Conservation (phyloP, 2,888 invertebrate species). For the Eupithecia vulgata region DNA sequence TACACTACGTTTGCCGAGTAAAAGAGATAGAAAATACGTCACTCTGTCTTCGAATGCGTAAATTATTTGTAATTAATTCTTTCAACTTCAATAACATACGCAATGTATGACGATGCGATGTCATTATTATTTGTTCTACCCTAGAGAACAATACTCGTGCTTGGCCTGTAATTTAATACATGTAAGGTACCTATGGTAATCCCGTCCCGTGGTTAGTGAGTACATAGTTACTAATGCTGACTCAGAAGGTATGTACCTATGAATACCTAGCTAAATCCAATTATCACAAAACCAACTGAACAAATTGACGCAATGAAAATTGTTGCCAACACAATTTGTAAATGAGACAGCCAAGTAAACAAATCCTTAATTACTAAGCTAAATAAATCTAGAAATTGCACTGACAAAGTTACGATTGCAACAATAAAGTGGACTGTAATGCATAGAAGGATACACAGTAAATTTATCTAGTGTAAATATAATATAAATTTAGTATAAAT, state of each 20-base stretch:
- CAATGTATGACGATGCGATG: too few species aligned
- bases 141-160: too few species aligned
- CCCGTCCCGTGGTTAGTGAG: background rate
- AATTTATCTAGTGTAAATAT: too few species aligned
- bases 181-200: too few species aligned
- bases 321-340: conserved; percentile 25
- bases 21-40: too few species aligned
- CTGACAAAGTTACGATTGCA: conserved; percentile 13
- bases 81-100: too few species aligned
- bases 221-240: background rate
- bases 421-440: conserved; percentile 3
- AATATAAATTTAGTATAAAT: too few species aligned
- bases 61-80: too few species aligned
- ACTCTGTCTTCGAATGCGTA: too few species aligned
- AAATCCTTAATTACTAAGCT: conserved; percentile 28
- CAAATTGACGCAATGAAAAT: conserved; percentile 19
- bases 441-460: conserved; percentile 12
- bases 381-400: conserved; percentile 30
- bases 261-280: background rate
- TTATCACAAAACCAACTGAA: conserved; percentile 6
- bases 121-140: too few species aligned
- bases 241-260: background rate
- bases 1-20: too few species aligned
- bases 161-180: too few species aligned
- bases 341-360: conserved; percentile 23